Evolutionary conservation across 2,888 invertebrate species (phyloP).

Genomic region (Thymelicus acteon): DNA sequence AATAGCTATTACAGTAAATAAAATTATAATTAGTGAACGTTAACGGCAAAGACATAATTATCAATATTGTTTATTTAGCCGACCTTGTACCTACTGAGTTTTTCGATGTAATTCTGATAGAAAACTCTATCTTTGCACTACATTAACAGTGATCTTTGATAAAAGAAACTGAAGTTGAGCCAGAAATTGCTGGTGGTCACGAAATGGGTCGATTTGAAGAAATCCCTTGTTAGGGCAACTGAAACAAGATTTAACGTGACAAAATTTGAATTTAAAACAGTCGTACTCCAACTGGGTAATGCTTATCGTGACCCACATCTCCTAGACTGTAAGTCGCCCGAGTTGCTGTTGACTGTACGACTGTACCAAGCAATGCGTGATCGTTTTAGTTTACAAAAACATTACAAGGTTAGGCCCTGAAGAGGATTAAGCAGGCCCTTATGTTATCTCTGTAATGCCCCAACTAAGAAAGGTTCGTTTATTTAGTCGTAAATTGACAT

Average conservation of each 20-base stretch:
- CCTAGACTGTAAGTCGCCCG: slow-evolving; percentile 38
- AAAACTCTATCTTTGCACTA: not conserved
- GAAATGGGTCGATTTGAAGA: slow-evolving; percentile 17
- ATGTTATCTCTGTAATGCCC: too few relatives aligned
- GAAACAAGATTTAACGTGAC: slow-evolving; percentile 17
- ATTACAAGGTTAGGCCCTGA: not conserved
- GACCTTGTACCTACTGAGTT: too few relatives aligned
- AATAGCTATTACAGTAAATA: too few relatives aligned
- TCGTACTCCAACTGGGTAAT: slow-evolving; percentile 28
- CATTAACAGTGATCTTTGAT: not conserved
- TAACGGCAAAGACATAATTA: too few relatives aligned
- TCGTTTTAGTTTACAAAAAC: slow-evolving; percentile 1
- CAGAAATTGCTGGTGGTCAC: slow-evolving; percentile 6
- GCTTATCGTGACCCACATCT: slow-evolving; percentile 43
- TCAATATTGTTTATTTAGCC: too few relatives aligned
- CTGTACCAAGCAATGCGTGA: slow-evolving; percentile 17
- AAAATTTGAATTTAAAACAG: slow-evolving; percentile 29
- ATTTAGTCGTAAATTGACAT: too few relatives aligned
- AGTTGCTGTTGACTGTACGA: slow-evolving; percentile 14
- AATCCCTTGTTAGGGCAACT: slow-evolving; percentile 19
- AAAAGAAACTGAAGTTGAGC: not conserved
- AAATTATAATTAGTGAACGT: too few relatives aligned
- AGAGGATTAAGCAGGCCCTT: too few relatives aligned
- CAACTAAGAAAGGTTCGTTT: too few relatives aligned
- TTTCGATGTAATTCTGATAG: not conserved